These are phyloP conservation scores for Biston betularia DNA, from an alignment of 2,888 invertebrate genomes.

Conservation along the genomic window DNA sequence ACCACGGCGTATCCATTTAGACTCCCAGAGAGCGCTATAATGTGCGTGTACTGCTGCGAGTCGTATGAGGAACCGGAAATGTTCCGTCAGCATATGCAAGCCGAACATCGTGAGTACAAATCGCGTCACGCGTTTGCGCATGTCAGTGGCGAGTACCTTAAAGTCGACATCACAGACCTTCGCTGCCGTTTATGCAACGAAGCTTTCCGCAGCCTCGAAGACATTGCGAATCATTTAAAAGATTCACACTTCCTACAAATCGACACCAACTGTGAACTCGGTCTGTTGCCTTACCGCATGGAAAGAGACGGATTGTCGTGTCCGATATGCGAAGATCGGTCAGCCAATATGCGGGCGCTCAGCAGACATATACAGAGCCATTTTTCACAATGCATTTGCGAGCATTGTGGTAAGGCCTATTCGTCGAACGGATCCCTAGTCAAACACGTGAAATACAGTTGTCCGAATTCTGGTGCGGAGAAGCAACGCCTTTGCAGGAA, in stretches of 20 bases:
- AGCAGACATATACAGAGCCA: slow-evolving; percentile 68
- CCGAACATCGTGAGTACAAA: slow-evolving; percentile 49
- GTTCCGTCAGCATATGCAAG: slow-evolving; percentile 57
- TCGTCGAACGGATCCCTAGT: slow-evolving; percentile 57
- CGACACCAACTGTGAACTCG: slow-evolving; percentile 56
- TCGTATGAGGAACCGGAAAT: slow-evolving; percentile 54
- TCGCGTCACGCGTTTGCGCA: slow-evolving; percentile 51
- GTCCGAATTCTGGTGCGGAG: slow-evolving; percentile 44
- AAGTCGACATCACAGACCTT: slow-evolving; percentile 67
- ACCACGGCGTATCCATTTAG: slow-evolving; percentile 73
- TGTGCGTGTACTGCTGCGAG: slow-evolving; percentile 71
- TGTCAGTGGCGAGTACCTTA: slow-evolving; percentile 48
- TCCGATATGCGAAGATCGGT: slow-evolving; percentile 58
- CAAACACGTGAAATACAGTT: slow-evolving; percentile 53
- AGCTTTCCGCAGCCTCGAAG: slow-evolving; percentile 51
- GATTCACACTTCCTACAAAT: slow-evolving; percentile 54
- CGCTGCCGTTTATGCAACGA: slow-evolving; percentile 61
- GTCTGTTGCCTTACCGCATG: slow-evolving; percentile 65
- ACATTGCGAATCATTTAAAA: slow-evolving; percentile 57
- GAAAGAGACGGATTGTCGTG: slow-evolving; percentile 53
- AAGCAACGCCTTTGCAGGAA: slow-evolving; percentile 49
- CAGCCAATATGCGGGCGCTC: slow-evolving; percentile 59
- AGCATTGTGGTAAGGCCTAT: slow-evolving; percentile 69
- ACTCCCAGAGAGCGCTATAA: slow-evolving; percentile 64
- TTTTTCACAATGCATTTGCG: slow-evolving; percentile 66